phyloP scores from a whole-genome alignment of 2,113 vertebrate species.

The Sylvietta virens region DNA sequence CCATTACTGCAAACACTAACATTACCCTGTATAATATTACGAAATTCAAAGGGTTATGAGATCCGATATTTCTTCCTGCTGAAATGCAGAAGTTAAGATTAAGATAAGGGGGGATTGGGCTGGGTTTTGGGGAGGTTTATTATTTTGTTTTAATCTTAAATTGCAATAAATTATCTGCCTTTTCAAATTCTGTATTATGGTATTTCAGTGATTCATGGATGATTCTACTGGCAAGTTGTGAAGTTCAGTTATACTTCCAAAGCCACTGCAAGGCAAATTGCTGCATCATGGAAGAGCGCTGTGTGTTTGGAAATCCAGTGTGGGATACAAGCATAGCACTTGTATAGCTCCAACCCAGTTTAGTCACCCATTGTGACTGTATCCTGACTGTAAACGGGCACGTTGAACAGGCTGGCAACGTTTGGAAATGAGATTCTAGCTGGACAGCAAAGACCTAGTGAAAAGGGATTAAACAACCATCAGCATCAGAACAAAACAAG shows the following conservation, averaged over 20 bases:
- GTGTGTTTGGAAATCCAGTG: not conserved
- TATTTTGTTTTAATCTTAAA: not conserved
- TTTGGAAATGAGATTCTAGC: accelerated
- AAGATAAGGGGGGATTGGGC: not conserved
- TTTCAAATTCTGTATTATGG: not conserved
- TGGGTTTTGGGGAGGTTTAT: not conserved
- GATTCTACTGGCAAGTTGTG: not conserved
- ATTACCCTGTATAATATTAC: not conserved
- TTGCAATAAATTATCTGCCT: not conserved
- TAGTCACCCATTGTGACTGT: not conserved
- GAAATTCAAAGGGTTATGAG: not conserved
- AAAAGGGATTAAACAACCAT: not conserved
- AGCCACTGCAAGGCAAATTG: not conserved
- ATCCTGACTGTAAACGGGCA: not conserved
- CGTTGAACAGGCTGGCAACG: not conserved
- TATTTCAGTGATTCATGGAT: not conserved
- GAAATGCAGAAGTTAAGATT: not conserved
- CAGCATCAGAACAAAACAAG: not conserved
- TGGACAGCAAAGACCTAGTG: not conserved
- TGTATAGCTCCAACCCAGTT: not conserved
- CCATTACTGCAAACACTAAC: not conserved
- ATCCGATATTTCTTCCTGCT: not conserved
- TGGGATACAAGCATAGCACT: not conserved
- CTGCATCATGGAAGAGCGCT: not conserved
- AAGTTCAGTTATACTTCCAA: not conserved